Evolutionary conservation across 2,888 invertebrate genomes (phyloP).

Genomic region (Synanthedon formicaeformis): DNA sequence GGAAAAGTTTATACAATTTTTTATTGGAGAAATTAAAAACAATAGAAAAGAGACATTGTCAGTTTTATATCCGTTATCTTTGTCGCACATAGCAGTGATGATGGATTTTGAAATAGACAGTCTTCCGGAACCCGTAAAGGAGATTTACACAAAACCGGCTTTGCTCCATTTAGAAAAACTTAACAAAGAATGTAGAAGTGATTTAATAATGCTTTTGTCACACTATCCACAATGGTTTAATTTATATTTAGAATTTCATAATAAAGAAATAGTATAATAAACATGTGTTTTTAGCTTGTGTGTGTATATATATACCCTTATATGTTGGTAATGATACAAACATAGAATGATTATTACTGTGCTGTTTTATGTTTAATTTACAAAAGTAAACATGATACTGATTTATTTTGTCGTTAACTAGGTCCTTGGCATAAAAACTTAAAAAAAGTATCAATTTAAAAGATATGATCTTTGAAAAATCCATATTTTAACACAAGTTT

Average conservation of each 20-base stretch:
- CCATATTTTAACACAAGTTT: too few species aligned
- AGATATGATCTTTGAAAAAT: too few species aligned
- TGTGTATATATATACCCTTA: too few species aligned
- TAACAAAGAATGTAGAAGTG: slow-evolving; percentile 25
- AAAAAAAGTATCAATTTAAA: too few species aligned
- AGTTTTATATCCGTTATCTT: slow-evolving; percentile 31
- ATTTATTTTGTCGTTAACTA: too few species aligned
- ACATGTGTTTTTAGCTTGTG: too few species aligned
- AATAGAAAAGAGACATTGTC: slow-evolving; percentile 18
- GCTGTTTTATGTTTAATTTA: too few species aligned
- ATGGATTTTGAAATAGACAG: slow-evolving; percentile 33
- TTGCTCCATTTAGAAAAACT: slow-evolving; percentile 24
- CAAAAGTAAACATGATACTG: too few species aligned
- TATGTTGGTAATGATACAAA: too few species aligned
- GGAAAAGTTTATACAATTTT: slow-evolving; percentile 27
- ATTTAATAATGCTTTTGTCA: slow-evolving; percentile 44
- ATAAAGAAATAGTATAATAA: background rate
- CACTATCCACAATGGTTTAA: slow-evolving; percentile 55
- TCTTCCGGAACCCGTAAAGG: slow-evolving; percentile 16
- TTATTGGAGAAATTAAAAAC: slow-evolving; percentile 28
- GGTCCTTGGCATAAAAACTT: too few species aligned
- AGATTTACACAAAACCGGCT: slow-evolving; percentile 21
- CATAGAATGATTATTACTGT: too few species aligned
- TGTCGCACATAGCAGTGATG: slow-evolving; percentile 29
- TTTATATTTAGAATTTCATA: slow-evolving; percentile 24